phyloP scores from a whole-genome alignment of 2,113 vertebrate genomes.

The Megaceryle torquata region DNA sequence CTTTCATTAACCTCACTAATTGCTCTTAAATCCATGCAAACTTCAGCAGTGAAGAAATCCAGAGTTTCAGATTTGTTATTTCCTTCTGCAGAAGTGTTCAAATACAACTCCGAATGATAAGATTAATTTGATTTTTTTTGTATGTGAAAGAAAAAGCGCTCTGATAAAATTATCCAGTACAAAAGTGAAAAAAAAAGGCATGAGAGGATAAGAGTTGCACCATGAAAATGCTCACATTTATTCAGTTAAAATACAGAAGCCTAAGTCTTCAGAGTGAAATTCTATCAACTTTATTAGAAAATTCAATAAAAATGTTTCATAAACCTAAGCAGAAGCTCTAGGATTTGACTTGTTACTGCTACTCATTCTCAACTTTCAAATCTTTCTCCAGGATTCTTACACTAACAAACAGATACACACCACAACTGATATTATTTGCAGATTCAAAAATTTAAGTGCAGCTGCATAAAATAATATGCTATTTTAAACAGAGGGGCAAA shows the following conservation, averaged over 20 bases:
- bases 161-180: neutral
- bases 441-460: constrained; percentile 51
- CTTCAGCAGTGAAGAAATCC: neutral
- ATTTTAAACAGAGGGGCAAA: constrained; percentile 6
- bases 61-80: neutral
- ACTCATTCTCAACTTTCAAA: neutral
- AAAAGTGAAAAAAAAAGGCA: neutral
- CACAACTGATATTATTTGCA: constrained; percentile 2
- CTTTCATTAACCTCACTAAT: neutral
- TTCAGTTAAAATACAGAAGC: neutral
- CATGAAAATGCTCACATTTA: neutral
- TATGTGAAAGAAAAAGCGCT: neutral
- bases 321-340: neutral
- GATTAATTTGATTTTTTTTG: neutral
- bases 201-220: neutral
- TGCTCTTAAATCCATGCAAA: neutral
- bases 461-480: constrained; percentile 9
- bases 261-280: neutral
- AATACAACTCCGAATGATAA: neutral
- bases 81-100: neutral
- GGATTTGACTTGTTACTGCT: neutral
- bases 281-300: constrained; percentile 7
- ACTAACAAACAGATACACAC: neutral
- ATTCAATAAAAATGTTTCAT: neutral
- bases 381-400: neutral